Evolutionary conservation across 2,888 invertebrate genomes (phyloP).

Genomic region (Helicoverpa assulta): DNA sequence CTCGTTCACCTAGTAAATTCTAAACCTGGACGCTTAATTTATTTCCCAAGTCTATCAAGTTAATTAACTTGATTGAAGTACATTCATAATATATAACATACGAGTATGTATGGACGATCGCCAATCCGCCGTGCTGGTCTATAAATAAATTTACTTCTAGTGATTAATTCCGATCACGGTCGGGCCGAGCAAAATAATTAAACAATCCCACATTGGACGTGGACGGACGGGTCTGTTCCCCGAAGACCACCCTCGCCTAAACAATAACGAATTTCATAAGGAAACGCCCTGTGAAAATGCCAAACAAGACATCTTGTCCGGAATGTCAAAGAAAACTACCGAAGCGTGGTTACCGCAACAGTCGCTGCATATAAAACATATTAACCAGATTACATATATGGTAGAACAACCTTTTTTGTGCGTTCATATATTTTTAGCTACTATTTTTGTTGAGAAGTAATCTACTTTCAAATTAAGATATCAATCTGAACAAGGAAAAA

Average conservation of each 20-base stretch:
- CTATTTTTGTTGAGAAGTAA: neutral
- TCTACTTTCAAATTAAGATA: conserved; percentile 14
- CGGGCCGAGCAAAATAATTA: conserved; percentile 85
- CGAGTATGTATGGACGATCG: conserved; percentile 53
- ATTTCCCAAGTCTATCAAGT: conserved; percentile 35
- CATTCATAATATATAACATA: conserved; percentile 41
- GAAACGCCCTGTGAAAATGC: conserved; percentile 68
- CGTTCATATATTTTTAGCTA: neutral
- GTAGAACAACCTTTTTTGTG: neutral
- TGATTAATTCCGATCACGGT: conserved; percentile 86
- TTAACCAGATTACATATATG: conserved; percentile 49
- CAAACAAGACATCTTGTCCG: conserved; percentile 68
- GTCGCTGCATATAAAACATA: conserved; percentile 55
- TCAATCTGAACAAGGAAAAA: conserved; percentile 21
- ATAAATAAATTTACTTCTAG: conserved; percentile 78
- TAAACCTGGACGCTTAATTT: conserved; percentile 25
- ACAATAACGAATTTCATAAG: conserved; percentile 81
- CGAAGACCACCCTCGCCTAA: conserved; percentile 70
- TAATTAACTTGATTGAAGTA: conserved; percentile 42
- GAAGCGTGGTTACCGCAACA: conserved; percentile 55
- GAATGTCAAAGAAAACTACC: conserved; percentile 68
- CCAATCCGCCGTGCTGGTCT: conserved; percentile 56
- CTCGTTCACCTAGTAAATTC: neutral
- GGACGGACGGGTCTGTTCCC: conserved; percentile 74
- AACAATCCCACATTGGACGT: conserved; percentile 83